phyloP scores from a whole-genome alignment of 2,113 vertebrate species.

The Ancistrus triradiatus region DNA sequence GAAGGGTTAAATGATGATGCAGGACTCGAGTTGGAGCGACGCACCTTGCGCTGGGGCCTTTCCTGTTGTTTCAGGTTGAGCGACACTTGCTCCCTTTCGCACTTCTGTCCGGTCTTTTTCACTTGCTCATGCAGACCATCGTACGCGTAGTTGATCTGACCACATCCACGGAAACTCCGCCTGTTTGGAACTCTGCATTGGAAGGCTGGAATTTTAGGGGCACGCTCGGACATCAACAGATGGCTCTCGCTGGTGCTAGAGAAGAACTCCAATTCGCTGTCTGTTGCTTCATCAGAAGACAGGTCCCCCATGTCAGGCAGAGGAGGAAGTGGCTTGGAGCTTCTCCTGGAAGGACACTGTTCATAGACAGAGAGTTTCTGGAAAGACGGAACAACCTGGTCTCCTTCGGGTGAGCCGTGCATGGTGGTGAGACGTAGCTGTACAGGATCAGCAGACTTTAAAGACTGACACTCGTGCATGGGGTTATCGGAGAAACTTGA shows the following conservation, averaged over 20 bases:
- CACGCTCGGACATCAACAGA: constrained; percentile 63
- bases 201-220: not conserved
- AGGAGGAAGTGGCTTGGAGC: constrained; percentile 83
- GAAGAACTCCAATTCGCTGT: constrained; percentile 89
- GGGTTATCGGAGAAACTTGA: constrained; percentile 44
- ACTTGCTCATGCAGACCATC: constrained; percentile 57
- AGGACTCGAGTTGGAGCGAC: constrained; percentile 76
- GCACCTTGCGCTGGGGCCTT: constrained; percentile 64
- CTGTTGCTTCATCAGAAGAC: constrained; percentile 75
- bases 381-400: constrained; percentile 75
- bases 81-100: not conserved
- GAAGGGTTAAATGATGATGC: constrained; percentile 76
- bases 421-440: constrained; percentile 53
- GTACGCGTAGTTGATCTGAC: constrained; percentile 87
- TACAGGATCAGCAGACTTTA: constrained; percentile 58
- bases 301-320: constrained; percentile 75
- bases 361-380: constrained; percentile 72
- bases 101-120: constrained; percentile 51
- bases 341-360: constrained; percentile 64
- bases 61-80: constrained; percentile 48
- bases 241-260: constrained; percentile 81
- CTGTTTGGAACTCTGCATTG: not conserved
- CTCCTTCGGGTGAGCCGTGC: constrained; percentile 60
- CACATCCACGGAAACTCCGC: constrained; percentile 48
- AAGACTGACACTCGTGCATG: constrained; percentile 51